Evolutionary conservation across 92 coral and sea anemone species (phyloP), one percentile per base, ranked within the genome.

Genomic region (Siderastrea radians): DNA sequence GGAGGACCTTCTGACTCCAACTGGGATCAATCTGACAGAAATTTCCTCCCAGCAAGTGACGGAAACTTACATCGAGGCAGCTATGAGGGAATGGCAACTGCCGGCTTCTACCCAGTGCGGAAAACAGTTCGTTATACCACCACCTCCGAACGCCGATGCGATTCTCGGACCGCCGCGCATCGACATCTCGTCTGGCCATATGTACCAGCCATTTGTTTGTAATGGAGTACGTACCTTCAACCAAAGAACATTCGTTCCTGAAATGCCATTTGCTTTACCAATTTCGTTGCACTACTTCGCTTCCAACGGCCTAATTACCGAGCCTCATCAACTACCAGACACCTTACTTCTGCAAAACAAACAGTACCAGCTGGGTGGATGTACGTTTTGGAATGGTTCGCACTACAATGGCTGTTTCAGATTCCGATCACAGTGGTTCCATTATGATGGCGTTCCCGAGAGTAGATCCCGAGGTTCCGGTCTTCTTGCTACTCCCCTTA

Each of bases 371-470:
- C 38, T 26, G 38, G 38, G 38, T 26, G 38, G 38, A 26, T 26
- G 38, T 26, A 26, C 38, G 38, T 26, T 26, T 0, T 26, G 38
- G 38, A 26, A 72, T 26, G 38, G 38, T 26, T 26, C 38, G 38
- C 38, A 26, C 38, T 26, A 26, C 57, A 49, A 12, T 83, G 87
- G 87, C 55, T 57, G 13, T 53, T 44, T 1, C 38, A 26, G 38
- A 26, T 26, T 26, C 38, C 38, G 38, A 26, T 26, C 38, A 26
- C 38, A 26, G 38, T 26, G 38, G 38, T 26, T 26, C 38, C 38
- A 26, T 26, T 83, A 83, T n/a, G 87, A 83, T 83, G 80, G 87
- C 8, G 50, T 83, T n/a, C 67, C 77, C 9, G 80, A 83, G 49
- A 55, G 80, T 11, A 3, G 51, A 52, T 48, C 12, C 59, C 65